Percentiles rank a stretch among this genome's conserved stretches.
These are phyloP conservation scores for Subanguina moxae DNA, from an alignment of 1,140 invertebrate genomes.

Conservation along the genomic window DNA sequence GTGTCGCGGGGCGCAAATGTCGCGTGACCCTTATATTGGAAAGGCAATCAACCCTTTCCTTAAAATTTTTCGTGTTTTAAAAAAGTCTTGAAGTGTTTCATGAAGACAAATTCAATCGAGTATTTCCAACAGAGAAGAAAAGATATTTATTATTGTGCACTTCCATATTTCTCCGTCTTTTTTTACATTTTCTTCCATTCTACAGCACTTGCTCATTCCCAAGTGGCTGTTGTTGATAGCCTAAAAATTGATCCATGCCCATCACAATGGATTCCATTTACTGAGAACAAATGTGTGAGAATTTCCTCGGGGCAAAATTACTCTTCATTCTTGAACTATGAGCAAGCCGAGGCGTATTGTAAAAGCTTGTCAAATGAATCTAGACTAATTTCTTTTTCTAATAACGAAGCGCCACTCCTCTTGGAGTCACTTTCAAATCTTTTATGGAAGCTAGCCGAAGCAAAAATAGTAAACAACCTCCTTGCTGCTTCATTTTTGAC, in stretches of 20 bases:
- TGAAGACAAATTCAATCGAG: too few species aligned
- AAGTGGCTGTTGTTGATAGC: too few species aligned
- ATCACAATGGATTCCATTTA: neutral
- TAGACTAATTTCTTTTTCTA: conserved; percentile 4
- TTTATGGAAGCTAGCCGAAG: neutral
- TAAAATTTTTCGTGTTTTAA: too few species aligned
- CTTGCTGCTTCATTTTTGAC: conserved; percentile 6
- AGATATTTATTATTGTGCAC: too few species aligned
- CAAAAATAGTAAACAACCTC: conserved; percentile 5
- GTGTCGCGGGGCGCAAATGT: too few species aligned
- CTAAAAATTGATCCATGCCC: neutral
- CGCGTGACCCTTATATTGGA: too few species aligned
- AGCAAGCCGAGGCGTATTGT: conserved; percentile 9
- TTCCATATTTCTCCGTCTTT: too few species aligned
- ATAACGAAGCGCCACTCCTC: neutral
- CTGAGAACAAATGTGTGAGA: conserved; percentile 15
- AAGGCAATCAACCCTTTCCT: too few species aligned
- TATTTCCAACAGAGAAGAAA: too few species aligned
- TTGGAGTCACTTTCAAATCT: neutral
- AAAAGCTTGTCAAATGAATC: conserved; percentile 4
- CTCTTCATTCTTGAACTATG: conserved; percentile 8
- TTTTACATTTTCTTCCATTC: too few species aligned
- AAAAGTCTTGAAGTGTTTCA: too few species aligned
- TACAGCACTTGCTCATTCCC: too few species aligned
- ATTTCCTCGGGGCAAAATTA: neutral